Evolutionary conservation across 2,797 vertebrate genomes (phyloP).

Genomic region (Myotis daubentonii): DNA sequence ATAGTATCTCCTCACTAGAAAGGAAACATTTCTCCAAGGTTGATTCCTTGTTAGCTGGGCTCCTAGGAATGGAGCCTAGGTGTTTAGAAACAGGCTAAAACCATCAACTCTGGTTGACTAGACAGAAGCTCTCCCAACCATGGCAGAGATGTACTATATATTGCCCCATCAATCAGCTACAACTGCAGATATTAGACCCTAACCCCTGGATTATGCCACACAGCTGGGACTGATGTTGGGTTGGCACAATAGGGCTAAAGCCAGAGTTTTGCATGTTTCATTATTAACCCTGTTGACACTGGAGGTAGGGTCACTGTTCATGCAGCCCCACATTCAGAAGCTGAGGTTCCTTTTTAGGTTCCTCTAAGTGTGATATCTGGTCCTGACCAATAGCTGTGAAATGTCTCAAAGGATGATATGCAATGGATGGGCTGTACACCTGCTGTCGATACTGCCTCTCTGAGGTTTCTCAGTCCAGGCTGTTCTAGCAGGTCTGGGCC

Average conservation of each 20-base stretch:
- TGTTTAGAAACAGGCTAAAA: not conserved
- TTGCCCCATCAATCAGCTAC: not conserved
- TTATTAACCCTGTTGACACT: not conserved
- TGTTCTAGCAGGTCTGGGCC: fast-evolving
- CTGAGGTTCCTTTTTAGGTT: not conserved
- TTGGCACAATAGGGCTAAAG: not conserved
- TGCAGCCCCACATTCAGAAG: not conserved
- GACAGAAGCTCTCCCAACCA: not conserved
- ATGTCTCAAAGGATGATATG: not conserved
- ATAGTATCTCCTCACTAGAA: not conserved
- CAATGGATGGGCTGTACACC: not conserved
- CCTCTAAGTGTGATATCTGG: not conserved
- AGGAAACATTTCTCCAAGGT: not conserved
- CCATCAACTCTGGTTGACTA: not conserved
- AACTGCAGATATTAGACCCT: not conserved
- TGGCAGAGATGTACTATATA: not conserved
- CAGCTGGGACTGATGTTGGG: not conserved
- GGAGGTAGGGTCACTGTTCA: not conserved
- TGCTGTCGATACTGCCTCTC: no score
- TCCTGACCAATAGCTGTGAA: not conserved
- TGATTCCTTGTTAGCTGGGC: not conserved
- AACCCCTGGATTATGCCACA: not conserved
- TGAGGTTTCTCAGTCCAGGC: not conserved
- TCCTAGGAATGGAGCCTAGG: not conserved
- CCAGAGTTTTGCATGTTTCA: not conserved